phyloP scores from a whole-genome alignment of 2,113 vertebrate species.

The Oreochromis spilurus region DNA sequence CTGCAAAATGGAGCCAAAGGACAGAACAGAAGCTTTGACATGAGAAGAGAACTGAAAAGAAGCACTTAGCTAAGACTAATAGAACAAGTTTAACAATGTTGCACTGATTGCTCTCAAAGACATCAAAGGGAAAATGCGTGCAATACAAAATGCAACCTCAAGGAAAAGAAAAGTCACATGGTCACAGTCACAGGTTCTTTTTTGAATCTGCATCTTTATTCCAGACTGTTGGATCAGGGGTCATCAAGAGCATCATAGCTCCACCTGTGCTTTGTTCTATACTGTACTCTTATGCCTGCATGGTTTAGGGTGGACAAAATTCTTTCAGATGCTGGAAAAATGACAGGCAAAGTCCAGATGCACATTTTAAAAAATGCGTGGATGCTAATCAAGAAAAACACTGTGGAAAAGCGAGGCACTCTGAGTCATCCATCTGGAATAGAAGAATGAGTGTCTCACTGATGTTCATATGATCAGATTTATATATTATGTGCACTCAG shows the following conservation, averaged over 20 bases:
- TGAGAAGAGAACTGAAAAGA: neutral
- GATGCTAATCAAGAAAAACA: neutral
- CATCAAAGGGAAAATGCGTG: neutral
- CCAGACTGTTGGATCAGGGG: neutral
- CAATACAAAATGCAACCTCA: neutral
- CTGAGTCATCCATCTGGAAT: neutral
- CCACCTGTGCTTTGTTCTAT: neutral
- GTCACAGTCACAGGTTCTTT: neutral
- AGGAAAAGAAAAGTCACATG: neutral
- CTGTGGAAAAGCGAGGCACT: neutral
- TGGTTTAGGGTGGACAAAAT: neutral
- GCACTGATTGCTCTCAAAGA: neutral
- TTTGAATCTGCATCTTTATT: neutral
- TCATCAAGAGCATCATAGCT: neutral
- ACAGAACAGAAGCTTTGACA: neutral
- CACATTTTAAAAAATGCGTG: neutral
- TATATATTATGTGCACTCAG: neutral
- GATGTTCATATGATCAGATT: neutral
- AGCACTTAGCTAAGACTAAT: neutral
- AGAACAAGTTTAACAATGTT: neutral
- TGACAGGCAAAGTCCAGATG: neutral
- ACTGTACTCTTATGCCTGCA: neutral
- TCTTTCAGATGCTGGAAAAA: neutral
- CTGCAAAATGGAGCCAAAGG: neutral
- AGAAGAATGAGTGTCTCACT: neutral